Percentiles rank a stretch among this genome's conserved stretches.
These are phyloP conservation scores for Pseudopipra pipra DNA, from an alignment of 2,113 vertebrate species.

Conservation along the genomic window DNA sequence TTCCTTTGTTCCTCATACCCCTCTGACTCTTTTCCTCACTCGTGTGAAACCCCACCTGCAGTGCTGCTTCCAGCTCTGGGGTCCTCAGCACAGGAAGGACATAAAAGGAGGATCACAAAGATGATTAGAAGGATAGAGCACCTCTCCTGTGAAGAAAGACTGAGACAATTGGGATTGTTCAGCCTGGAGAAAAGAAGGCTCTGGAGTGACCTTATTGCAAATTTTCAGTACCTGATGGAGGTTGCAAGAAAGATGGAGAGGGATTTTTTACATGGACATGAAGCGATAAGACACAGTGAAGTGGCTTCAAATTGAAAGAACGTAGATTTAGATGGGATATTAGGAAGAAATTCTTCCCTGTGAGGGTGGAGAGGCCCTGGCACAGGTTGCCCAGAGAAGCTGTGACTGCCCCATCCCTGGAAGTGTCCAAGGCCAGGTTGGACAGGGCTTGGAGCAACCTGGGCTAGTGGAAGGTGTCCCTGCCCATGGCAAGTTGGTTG, in stretches of 20 bases:
- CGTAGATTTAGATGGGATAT: neutral
- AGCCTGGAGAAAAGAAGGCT: neutral
- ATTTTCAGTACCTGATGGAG: neutral
- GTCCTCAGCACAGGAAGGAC: neutral
- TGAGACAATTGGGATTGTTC: neutral
- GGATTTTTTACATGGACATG: neutral
- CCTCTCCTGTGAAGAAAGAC: neutral
- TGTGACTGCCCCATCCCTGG: neutral
- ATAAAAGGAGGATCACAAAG: neutral
- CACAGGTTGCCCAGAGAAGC: neutral
- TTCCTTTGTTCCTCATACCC: neutral
- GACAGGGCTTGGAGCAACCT: neutral
- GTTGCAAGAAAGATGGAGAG: neutral
- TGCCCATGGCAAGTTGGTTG: neutral
- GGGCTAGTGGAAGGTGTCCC: neutral
- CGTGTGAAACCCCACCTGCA: neutral
- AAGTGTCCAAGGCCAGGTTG: neutral
- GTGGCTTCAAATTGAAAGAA: neutral
- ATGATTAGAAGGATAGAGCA: neutral
- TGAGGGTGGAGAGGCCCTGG: neutral
- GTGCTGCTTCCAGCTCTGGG: neutral
- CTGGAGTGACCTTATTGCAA: neutral
- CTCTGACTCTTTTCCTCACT: neutral
- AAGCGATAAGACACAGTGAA: neutral
- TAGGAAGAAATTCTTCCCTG: neutral